Conservation (phyloP, 2,113 vertebrate species). For the Daphoenositta chrysoptera region DNA sequence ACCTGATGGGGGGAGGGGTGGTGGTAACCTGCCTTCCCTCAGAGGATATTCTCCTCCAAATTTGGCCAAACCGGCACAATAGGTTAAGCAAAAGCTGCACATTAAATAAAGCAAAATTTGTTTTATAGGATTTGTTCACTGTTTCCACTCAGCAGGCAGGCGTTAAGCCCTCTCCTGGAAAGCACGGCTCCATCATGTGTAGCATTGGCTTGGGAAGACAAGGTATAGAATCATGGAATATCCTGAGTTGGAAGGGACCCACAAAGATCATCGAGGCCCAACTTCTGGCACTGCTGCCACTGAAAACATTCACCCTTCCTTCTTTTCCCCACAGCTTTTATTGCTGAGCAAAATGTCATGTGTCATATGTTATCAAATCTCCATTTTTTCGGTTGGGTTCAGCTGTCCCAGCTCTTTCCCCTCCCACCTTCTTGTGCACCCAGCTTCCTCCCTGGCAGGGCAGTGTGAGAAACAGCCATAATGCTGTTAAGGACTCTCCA, state of each 20-base stretch:
- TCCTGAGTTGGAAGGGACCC: neutral
- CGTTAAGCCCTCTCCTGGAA: neutral
- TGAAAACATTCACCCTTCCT: neutral
- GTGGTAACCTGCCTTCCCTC: no score
- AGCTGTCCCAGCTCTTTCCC: neutral
- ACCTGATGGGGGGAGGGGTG: no score
- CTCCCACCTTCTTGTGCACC: neutral
- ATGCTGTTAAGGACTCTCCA: neutral
- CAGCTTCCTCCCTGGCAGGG: neutral
- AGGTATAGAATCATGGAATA: neutral
- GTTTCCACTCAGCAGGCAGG: neutral
- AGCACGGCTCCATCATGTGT: neutral
- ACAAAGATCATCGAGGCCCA: neutral
- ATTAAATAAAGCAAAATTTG: neutral
- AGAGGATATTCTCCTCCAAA: no score
- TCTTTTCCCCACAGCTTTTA: neutral
- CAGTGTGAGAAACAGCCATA: neutral
- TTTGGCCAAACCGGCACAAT: no score
- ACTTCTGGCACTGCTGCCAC: neutral
- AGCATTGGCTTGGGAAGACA: neutral
- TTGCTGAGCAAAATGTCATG: fast-evolving
- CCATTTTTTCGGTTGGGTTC: neutral
- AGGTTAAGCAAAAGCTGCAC: neutral
- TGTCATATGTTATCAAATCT: fast-evolving
- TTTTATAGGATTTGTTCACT: neutral